Evolutionary conservation across 2,113 vertebrate genomes (phyloP), one percentile per base, ranked within the genome.

Genomic region (Lophochroa leadbeateri): DNA sequence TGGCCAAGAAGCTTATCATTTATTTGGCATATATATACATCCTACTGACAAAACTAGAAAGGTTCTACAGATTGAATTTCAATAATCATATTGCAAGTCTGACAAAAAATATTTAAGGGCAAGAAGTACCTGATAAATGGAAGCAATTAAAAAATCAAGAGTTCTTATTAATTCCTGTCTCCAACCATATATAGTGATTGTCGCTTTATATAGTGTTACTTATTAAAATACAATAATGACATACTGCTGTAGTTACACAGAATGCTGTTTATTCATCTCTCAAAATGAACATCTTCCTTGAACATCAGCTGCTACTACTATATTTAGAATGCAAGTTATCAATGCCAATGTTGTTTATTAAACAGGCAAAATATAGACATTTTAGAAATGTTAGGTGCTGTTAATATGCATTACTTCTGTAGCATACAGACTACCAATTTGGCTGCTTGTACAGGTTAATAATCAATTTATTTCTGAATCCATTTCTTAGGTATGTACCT

Each of bases 171-270:
- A 95, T 74, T 49, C 39, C 49, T 80, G 43, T 76, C 79, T 82
- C 28, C 75, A 88, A 63, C 15, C 19, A 70, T 10, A 90, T 78
- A 86, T 11, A 85, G 58, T 71, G 41, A 65, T 50, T 83, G 80
- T 71, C 67, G 71, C 53, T 93, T 33, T 93, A 92, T 90, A 81
- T 89, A 80, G 88, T 23, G 75, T 92, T 83, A 91, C 83, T 57
- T 25, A 79, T 92, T 92, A 96, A 70, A 84, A 60, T 21, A 53
- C 39, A 80, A 52, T 31, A 75, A 76, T 70, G 49, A 60, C 63
- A 52, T 58, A 75, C 47, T 74, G 72, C 20, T 46, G 29, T 41
- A 79, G 79, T 58, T 75, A 46, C 33, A 64, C 10, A 88, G 37
- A 80, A 65, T 47, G 75, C 37, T 81, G 55, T 69, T 84, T 84